Percentiles rank a stretch among this genome's conserved stretches.
Conservation (phyloP, 2,113 vertebrate species). For the human (Homo sapiens) region DNA sequence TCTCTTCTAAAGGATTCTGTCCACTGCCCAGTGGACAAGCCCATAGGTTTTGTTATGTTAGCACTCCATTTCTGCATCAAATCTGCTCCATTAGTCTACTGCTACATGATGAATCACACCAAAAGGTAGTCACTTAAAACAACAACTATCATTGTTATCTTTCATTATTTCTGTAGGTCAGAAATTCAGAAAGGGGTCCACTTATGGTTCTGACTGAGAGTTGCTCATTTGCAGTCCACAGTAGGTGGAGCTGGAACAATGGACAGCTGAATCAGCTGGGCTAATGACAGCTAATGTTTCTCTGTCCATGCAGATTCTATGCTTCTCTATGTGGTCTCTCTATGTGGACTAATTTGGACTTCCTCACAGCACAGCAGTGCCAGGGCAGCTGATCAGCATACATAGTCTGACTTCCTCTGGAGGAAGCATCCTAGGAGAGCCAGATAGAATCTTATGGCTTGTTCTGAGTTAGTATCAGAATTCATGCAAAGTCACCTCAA, state of each 20-base stretch:
- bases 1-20: background rate
- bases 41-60: background rate
- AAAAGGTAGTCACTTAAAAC: background rate
- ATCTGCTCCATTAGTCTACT: background rate
- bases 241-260: background rate
- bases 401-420: background rate
- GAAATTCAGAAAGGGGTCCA: background rate
- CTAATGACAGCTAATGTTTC: background rate
- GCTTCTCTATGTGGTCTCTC: background rate
- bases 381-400: background rate
- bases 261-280: background rate
- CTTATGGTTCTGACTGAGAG: background rate
- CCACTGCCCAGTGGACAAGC: background rate
- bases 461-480: background rate
- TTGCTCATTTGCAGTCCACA: background rate
- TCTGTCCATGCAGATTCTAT: background rate
- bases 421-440: background rate
- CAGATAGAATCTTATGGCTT: background rate
- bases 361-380: background rate
- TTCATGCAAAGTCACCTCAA: background rate
- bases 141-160: background rate
- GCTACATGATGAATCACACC: background rate
- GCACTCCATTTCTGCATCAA: background rate
- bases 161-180: background rate
- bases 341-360: background rate